Evolutionary conservation across 2,113 vertebrate species (phyloP).

Genomic region (Crotalus viridis): DNA sequence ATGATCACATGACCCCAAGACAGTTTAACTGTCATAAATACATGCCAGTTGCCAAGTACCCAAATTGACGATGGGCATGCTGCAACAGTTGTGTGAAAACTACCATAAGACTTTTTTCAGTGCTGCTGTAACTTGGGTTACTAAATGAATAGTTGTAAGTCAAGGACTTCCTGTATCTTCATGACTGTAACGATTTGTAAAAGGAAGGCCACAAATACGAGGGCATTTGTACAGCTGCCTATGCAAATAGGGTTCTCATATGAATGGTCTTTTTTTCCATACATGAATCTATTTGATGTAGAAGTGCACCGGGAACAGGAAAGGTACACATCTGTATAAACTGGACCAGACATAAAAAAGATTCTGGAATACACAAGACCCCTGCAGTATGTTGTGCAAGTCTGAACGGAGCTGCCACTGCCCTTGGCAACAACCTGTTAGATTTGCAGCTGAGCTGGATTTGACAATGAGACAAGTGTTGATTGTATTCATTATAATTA

Average conservation of each 20-base stretch:
- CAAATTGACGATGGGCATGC: not conserved
- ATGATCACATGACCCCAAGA: not conserved
- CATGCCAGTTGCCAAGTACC: not conserved
- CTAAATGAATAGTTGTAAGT: not conserved
- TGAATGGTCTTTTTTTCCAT: not conserved
- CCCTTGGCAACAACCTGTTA: not conserved
- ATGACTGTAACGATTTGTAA: not conserved
- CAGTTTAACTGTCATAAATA: not conserved
- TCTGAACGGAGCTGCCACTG: no score
- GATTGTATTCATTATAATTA: not conserved
- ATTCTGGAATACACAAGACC: not conserved
- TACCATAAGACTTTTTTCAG: not conserved
- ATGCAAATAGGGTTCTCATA: not conserved
- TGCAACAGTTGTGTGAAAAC: not conserved
- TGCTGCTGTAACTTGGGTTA: not conserved
- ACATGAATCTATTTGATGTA: not conserved
- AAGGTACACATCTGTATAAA: not conserved
- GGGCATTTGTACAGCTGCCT: not conserved
- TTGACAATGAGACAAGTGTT: not conserved
- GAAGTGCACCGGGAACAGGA: not conserved
- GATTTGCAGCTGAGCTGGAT: not conserved
- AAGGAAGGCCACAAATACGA: not conserved
- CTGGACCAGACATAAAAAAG: not conserved
- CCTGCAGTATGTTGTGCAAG: not conserved
- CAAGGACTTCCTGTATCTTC: not conserved